phyloP scores from a whole-genome alignment of 2,888 invertebrate species.

The Julus scanicus region DNA sequence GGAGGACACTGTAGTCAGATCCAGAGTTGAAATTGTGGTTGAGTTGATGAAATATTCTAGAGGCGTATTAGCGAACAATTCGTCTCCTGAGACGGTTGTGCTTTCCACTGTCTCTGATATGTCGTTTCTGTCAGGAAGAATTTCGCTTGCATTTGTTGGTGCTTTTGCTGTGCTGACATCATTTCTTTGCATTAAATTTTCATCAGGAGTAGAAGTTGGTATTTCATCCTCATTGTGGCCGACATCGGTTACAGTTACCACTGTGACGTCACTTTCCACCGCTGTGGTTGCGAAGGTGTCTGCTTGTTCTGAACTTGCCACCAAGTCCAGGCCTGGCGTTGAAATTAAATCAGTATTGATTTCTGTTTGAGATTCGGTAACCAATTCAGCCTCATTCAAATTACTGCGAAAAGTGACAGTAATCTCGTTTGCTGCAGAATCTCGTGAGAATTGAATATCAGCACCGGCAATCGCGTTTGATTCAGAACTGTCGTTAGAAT shows the following conservation, averaged over 20 bases:
- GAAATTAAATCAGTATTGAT: not conserved
- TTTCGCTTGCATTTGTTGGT: not conserved
- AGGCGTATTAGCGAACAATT: constrained; percentile 45
- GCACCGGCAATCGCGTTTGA: not conserved
- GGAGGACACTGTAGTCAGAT: constrained; percentile 53
- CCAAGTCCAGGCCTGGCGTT: not conserved
- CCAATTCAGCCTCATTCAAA: not conserved
- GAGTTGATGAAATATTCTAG: constrained; percentile 50
- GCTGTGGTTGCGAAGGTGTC: not conserved
- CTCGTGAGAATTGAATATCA: not conserved
- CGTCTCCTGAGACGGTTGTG: constrained; percentile 48
- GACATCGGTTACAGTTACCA: not conserved
- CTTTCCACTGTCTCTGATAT: not conserved
- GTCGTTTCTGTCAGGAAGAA: not conserved
- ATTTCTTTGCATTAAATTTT: constrained; percentile 1
- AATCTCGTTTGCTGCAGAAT: not conserved
- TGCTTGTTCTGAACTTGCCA: not conserved
- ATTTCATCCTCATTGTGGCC: not conserved
- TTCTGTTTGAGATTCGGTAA: not conserved
- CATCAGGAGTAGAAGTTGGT: not conserved
- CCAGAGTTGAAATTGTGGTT: constrained; percentile 46
- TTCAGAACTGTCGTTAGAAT: not conserved
- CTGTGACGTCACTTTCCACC: not conserved
- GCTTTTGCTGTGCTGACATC: not conserved
- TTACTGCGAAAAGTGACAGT: not conserved